Evolutionary conservation across 1,140 invertebrate species (phyloP).

Genomic region (Drosophila pseudoananassae): DNA sequence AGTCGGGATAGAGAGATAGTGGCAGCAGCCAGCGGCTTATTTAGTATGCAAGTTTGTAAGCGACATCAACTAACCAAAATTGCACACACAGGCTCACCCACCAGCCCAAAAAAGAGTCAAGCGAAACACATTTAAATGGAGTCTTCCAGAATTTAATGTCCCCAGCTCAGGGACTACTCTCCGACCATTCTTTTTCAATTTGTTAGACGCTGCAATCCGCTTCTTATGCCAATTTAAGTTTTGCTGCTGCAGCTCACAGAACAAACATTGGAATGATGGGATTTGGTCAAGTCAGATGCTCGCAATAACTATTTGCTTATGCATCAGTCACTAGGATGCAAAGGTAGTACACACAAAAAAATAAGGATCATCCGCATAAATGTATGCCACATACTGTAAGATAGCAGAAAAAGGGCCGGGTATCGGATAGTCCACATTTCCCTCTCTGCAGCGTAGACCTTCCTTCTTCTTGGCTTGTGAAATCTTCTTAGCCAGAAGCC

Average conservation of each 20-base stretch:
- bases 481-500: conserved; percentile 38
- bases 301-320: conserved; percentile 49
- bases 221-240: conserved; percentile 43
- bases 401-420: no score
- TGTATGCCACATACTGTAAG: no score
- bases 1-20: conserved; percentile 38
- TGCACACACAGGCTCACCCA: conserved; percentile 39
- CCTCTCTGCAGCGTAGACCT: conserved; percentile 27
- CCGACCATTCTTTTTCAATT: not conserved
- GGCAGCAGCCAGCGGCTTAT: conserved; percentile 66
- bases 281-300: conserved; percentile 53
- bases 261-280: conserved; percentile 50
- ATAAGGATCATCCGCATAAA: not conserved
- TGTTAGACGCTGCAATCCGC: conserved; percentile 4
- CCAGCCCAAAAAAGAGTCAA: conserved; percentile 6
- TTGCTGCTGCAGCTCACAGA: conserved; percentile 34
- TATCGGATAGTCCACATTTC: not conserved
- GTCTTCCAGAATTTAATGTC: conserved; percentile 35
- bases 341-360: conserved; percentile 5
- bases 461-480: conserved; percentile 22
- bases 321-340: conserved; percentile 30
- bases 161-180: not conserved
- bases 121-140: conserved; percentile 14
- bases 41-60: conserved; percentile 77
- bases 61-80: conserved; percentile 70